phyloP scores from a whole-genome alignment of 2,888 invertebrate genomes.

The Choristoneura rosaceana region DNA sequence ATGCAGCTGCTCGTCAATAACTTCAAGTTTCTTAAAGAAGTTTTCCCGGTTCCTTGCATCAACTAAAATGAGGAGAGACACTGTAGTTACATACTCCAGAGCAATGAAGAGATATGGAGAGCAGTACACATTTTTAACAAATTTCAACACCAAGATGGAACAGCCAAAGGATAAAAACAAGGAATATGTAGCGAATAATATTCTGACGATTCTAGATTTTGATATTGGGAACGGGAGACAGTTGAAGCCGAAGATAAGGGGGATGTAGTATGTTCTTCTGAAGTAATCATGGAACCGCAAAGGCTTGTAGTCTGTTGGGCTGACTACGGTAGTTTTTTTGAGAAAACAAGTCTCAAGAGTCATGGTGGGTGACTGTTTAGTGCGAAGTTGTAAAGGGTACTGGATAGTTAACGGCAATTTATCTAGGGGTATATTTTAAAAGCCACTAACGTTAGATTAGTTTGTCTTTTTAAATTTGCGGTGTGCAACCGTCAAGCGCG shows the following conservation, averaged over 20 bases:
- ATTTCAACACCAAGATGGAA: constrained; percentile 19
- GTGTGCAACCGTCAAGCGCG: neutral
- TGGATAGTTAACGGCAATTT: neutral
- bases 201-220: constrained; percentile 22
- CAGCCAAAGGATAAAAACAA: constrained; percentile 18
- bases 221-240: constrained; percentile 23
- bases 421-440: neutral
- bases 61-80: constrained; percentile 12
- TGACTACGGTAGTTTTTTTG: constrained; percentile 10
- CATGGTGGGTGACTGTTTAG: constrained; percentile 12
- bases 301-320: constrained; percentile 8
- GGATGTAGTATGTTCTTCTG: constrained; percentile 14
- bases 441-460: constrained; percentile 11
- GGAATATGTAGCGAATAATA: constrained; percentile 15
- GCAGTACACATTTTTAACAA: constrained; percentile 14
- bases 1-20: constrained; percentile 31
- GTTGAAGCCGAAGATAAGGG: constrained; percentile 28
- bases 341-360: neutral
- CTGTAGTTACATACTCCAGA: constrained; percentile 35
- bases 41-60: neutral
- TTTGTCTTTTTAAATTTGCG: constrained; percentile 16
- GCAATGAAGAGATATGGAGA: constrained; percentile 35
- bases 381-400: constrained; percentile 4
- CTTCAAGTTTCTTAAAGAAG: constrained; percentile 29
- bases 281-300: constrained; percentile 18